phyloP scores from a whole-genome alignment of 2,113 vertebrate genomes.

The Riparia riparia region DNA sequence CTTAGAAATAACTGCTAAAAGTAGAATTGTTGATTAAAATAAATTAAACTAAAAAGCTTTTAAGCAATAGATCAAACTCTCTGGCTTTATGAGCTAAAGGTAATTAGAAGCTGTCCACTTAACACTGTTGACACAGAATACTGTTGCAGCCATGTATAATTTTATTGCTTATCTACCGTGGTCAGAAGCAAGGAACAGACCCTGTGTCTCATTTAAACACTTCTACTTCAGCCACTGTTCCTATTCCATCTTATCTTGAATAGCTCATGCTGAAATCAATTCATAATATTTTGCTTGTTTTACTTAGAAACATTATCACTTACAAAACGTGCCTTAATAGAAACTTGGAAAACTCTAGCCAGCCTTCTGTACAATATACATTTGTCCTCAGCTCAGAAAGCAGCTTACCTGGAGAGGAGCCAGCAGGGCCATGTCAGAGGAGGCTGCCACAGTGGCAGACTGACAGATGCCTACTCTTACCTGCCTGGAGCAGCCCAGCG shows the following conservation, averaged over 20 bases:
- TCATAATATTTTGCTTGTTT: conserved; percentile 69
- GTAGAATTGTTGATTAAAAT: conserved; percentile 61
- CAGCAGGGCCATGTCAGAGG: background rate
- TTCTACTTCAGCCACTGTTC: conserved; percentile 22
- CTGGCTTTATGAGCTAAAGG: conserved; percentile 50
- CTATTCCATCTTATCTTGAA: conserved; percentile 66
- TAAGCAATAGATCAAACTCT: conserved; percentile 42
- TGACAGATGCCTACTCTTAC: conserved; percentile 31
- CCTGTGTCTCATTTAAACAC: conserved; percentile 41
- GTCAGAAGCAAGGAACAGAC: conserved; percentile 54
- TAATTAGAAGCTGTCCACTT: conserved; percentile 67
- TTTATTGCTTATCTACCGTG: conserved; percentile 64
- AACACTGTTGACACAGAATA: conserved; percentile 35
- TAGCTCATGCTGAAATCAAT: conserved; percentile 58
- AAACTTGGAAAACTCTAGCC: conserved; percentile 34
- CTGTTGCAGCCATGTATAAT: conserved; percentile 29
- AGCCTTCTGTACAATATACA: conserved; percentile 1
- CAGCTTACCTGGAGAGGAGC: conserved; percentile 56
- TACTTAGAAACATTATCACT: conserved; percentile 50
- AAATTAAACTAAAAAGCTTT: conserved; percentile 57
- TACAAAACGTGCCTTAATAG: conserved; percentile 47
- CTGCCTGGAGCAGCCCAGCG: background rate
- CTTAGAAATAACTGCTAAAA: conserved; percentile 40
- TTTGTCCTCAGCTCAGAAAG: conserved; percentile 37
- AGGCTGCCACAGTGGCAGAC: conserved; percentile 2